Base-by-base conservation (phyloP, 2,888 invertebrate species). In the Graphium colonna region DNA sequence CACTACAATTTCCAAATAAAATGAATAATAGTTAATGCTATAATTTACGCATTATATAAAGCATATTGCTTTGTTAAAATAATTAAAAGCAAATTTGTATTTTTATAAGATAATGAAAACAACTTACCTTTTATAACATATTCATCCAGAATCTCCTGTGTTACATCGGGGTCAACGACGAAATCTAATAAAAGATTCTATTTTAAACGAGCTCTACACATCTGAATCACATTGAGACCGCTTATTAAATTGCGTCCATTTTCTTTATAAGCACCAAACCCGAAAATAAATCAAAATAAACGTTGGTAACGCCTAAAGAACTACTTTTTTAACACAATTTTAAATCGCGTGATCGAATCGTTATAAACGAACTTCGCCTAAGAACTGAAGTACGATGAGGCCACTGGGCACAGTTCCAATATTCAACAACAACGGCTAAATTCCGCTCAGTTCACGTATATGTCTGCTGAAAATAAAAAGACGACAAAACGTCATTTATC, bases 171-270 rank as follows among this genome's bases (percentile, higher is more conserved):
- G 80, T 77, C 81, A 75, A 65, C 70, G 68, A 68, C 69, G 67
- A 70, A 68, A 63, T 82, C 83, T 86, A 86, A 77, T 83, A 81
- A 80, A 83, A 85, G 82, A 87, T 75, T 87, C 88, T 89, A 89
- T 89, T 87, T 85, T 68, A 57, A 75, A 73, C 70, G 58, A 18
- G 66, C 64, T 63, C 71, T 61, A 65, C 67, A 63, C 66, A 63
- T 65, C 58, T 58, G 71, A 59, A 57, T 59, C 59, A 58, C 55
- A 64, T 64, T 64, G 66, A 56, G 51, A 55, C 33, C 46, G 36
- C 56, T 48, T 50, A 48, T 44, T 43, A 39, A 31, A 36, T 8
- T 1, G 15, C 5, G 5, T 21, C 5, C 21, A 21, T 21, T 44
- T 17, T 26, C 16, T 18, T 18, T 41, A 15, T 46, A 8, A 46